Conservation (phyloP, 2,888 invertebrate species). For the Noctuana brunneofusca region DNA sequence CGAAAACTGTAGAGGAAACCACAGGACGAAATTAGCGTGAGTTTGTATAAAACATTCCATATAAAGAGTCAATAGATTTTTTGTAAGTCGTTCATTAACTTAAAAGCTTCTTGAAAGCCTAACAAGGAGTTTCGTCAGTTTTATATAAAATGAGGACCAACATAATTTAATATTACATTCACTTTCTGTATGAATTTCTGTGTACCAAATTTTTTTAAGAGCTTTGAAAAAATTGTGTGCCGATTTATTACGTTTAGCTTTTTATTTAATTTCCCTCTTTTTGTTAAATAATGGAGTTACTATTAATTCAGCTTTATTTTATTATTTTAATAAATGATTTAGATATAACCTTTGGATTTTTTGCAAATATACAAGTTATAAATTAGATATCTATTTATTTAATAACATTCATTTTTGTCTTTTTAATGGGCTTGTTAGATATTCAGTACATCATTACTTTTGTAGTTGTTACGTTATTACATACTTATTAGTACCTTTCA, state of each 20-base stretch:
- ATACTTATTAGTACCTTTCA: too few species aligned
- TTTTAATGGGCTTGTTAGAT: too few species aligned
- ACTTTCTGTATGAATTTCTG: conserved; percentile 76
- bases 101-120: conserved; percentile 80
- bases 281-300: conserved; percentile 23
- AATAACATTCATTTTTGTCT: too few species aligned
- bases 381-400: too few species aligned
- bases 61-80: conserved; percentile 74
- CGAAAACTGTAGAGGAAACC: neutral
- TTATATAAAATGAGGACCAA: conserved; percentile 74
- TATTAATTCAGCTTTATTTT: conserved; percentile 28
- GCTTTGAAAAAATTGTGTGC: conserved; percentile 53
- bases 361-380: neutral
- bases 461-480: too few species aligned
- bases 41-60: conserved; percentile 53
- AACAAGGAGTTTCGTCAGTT: conserved; percentile 80
- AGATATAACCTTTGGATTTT: conserved; percentile 14
- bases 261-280: conserved; percentile 35
- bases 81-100: conserved; percentile 79
- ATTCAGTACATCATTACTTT: too few species aligned
- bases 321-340: conserved; percentile 15
- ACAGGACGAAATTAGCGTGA: conserved; percentile 25
- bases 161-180: conserved; percentile 81
- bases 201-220: conserved; percentile 63
- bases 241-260: conserved; percentile 35